Conservation (phyloP, 2,888 invertebrate species). For the Ophion slaviceki region DNA sequence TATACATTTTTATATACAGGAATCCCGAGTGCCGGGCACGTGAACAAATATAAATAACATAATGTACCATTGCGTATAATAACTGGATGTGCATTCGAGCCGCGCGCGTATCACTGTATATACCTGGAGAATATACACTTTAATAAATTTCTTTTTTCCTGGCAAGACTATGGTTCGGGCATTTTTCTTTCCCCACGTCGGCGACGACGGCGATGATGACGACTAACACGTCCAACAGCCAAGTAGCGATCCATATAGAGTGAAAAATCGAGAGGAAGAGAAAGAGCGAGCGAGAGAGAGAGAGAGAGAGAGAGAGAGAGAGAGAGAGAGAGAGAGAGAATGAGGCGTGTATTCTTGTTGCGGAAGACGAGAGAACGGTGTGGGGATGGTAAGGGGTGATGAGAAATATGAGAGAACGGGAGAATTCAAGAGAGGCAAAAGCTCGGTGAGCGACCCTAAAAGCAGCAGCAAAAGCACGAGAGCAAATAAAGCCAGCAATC, state of each 20-base stretch:
- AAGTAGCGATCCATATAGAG: slow-evolving; percentile 27
- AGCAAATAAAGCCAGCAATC: slow-evolving; percentile 79
- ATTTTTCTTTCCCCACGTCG: slow-evolving; percentile 43
- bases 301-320: slow-evolving; percentile 27
- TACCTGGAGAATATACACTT: background rate
- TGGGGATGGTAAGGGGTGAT: slow-evolving; percentile 16
- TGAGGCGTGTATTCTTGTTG: slow-evolving; percentile 30
- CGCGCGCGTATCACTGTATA: slow-evolving; percentile 6
- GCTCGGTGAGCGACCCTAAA: slow-evolving; percentile 56
- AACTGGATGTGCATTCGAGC: slow-evolving; percentile 7
- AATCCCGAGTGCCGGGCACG: slow-evolving; percentile 14
- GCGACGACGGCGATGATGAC: background rate
- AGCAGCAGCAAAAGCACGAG: slow-evolving; percentile 38
- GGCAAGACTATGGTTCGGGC: slow-evolving; percentile 37
- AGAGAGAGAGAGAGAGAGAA: background rate
- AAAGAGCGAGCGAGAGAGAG: slow-evolving; percentile 31
- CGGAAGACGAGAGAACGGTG: background rate
- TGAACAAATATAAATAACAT: slow-evolving; percentile 51
- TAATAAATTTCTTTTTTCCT: slow-evolving; percentile 29
- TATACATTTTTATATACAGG: slow-evolving; percentile 43
- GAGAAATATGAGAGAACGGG: slow-evolving; percentile 21
- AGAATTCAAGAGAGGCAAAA: slow-evolving; percentile 53
- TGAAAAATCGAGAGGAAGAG: background rate
- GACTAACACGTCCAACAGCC: slow-evolving; percentile 27
- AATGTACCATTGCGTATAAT: slow-evolving; percentile 40